Evolutionary conservation across 2,113 vertebrate genomes (phyloP).

Genomic region (Macquaria ambigua): DNA sequence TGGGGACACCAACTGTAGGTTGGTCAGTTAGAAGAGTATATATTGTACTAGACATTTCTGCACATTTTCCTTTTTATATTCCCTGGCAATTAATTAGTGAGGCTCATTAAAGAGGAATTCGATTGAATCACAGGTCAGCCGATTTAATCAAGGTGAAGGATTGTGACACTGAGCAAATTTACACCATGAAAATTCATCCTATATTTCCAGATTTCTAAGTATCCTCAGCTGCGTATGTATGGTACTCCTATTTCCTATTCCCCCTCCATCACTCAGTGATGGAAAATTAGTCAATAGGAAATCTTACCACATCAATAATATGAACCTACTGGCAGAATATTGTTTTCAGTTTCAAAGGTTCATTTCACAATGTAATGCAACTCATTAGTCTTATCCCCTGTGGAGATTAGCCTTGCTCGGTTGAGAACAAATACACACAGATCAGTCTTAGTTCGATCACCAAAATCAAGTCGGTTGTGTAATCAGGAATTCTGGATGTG

Average conservation of each 20-base stretch:
- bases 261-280: not conserved
- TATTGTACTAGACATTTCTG: conserved; percentile 1
- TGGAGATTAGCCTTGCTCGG: not conserved
- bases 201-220: not conserved
- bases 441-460: not conserved
- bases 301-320: conserved; percentile 13
- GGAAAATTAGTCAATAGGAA: conserved; percentile 3
- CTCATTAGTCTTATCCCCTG: conserved; percentile 3
- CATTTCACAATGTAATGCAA: conserved; percentile 43
- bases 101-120: conserved; percentile 35
- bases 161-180: conserved; percentile 7
- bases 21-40: conserved; percentile 27
- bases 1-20: conserved; percentile 22
- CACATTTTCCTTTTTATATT: not conserved
- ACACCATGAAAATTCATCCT: not conserved
- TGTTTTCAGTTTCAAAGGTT: conserved; percentile 21
- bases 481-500: not conserved
- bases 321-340: not conserved
- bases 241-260: not conserved
- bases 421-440: not conserved
- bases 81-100: conserved; percentile 12
- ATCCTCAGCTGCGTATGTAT: not conserved
- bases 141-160: conserved; percentile 41
- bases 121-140: conserved; percentile 7
- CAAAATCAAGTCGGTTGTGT: not conserved